Evolutionary conservation across 2,797 vertebrate species (phyloP), one percentile per base, ranked within the genome.

Genomic region (Coregonus ussuriensis): DNA sequence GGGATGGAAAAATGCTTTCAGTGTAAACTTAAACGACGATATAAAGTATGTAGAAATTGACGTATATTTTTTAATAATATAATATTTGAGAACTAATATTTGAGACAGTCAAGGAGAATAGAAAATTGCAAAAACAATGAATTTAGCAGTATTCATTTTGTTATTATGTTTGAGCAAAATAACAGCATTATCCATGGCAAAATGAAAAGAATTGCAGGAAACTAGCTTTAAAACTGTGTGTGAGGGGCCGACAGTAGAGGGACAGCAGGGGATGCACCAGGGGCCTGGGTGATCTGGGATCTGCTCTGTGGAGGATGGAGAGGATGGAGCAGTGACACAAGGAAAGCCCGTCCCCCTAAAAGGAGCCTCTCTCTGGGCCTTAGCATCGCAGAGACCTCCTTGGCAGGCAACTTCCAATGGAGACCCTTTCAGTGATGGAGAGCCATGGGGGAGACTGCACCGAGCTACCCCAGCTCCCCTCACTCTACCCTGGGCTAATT

Each of bases 401-500:
- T 83, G 84, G 82, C 84, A 85, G 73, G 79, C 78, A 78, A 81
- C 77, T 80, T 70, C 0, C 84, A 77, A 67, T 37, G 68, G 77
- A 82, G 81, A 74, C 83, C 71, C 85, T 75, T 69, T 35, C 70
- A 71, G 59, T 68, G 77, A 67, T 63, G 56, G 75, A 56, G 74
- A 71, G 82, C 77, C 75, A 73, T 79, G 63, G 86, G 77, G 71
- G 81, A 52, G 78, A 62, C 66, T 65, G 81, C 75, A 6, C 21
- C 52, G 51, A 53, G 25, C 15, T 82, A 72, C 77, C 74, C 63
- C 65, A 35, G 74, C 80, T 82, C 75, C 81, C 77, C 78, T 85
- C 82, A 84, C 79, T 83, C 77, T 80, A 82, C 81, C 83, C 81
- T 29, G 78, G 87, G 77, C 81, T 92, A 92, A 93, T 89, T 85